Percentiles rank a stretch among this genome's conserved stretches.
These are phyloP conservation scores for Lycorma delicatula DNA, from an alignment of 1,140 invertebrate species.

Conservation along the genomic window DNA sequence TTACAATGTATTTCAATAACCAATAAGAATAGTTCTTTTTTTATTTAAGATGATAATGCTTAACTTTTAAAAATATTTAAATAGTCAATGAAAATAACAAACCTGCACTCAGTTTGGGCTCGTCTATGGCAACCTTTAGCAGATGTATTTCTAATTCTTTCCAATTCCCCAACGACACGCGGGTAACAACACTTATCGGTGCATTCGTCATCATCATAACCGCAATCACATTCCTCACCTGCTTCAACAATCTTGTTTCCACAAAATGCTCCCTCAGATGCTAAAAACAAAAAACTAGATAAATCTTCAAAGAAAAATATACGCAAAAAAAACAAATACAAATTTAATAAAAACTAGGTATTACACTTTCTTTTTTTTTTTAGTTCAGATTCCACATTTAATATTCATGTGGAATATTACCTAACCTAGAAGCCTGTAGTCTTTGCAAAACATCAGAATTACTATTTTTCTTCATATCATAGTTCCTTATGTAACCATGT, in stretches of 20 bases:
- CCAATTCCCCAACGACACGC: conserved; percentile 57
- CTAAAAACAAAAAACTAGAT: conserved; percentile 38
- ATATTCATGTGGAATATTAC: too few relatives aligned
- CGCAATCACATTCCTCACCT: conserved; percentile 98
- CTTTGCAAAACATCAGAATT: too few relatives aligned
- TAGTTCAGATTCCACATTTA: too few relatives aligned
- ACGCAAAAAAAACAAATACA: not conserved
- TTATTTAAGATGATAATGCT: too few relatives aligned
- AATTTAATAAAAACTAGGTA: too few relatives aligned
- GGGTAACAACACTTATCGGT: conserved; percentile 92
- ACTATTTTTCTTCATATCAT: too few relatives aligned
- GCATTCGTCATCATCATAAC: conserved; percentile 90
- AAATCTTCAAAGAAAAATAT: conserved; percentile 1
- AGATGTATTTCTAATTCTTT: conserved; percentile 55
- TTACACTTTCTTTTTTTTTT: too few relatives aligned
- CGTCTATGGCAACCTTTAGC: conserved; percentile 61
- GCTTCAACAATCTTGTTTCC: conserved; percentile 98
- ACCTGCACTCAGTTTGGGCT: conserved; percentile 74
- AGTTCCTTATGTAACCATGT: too few relatives aligned
- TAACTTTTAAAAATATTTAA: too few relatives aligned
- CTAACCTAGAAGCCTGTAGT: too few relatives aligned
- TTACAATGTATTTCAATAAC: too few relatives aligned
- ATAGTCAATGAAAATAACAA: conserved; percentile 23
- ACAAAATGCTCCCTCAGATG: conserved; percentile 90
- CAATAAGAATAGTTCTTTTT: too few relatives aligned